A percentile compares a stretch with the other conserved stretches of the same genome.
These are phyloP conservation scores for Menidia menidia DNA, from an alignment of 2,797 vertebrate genomes.

Conservation along the genomic window DNA sequence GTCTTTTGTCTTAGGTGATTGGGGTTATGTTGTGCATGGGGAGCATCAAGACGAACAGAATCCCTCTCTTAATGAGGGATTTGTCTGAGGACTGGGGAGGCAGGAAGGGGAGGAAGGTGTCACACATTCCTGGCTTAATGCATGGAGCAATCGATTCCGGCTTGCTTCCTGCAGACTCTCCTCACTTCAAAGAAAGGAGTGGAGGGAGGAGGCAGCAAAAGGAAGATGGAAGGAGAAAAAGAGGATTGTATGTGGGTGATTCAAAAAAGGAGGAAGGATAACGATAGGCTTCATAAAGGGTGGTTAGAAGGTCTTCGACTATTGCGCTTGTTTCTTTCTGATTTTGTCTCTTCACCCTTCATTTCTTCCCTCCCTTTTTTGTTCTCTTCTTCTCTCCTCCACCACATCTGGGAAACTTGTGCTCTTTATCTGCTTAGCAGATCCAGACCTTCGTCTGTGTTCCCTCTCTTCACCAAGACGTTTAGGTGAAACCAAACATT, in stretches of 20 bases:
- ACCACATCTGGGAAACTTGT: constrained; percentile 73
- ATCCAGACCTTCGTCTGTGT: constrained; percentile 44
- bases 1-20: not conserved
- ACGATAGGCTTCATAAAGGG: constrained; percentile 44
- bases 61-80: constrained; percentile 39
- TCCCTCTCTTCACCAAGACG: constrained; percentile 52
- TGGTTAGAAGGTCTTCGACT: constrained; percentile 46
- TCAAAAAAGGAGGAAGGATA: constrained; percentile 33
- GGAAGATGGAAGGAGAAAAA: constrained; percentile 33
- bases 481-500: constrained; percentile 64
- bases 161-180: constrained; percentile 69
- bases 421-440: constrained; percentile 61
- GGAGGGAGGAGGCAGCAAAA: constrained; percentile 45
- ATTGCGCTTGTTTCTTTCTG: constrained; percentile 18
- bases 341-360: constrained; percentile 5
- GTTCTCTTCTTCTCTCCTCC: constrained; percentile 6
- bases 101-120: constrained; percentile 59
- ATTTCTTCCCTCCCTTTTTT: not conserved
- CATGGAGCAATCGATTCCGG: constrained; percentile 78
- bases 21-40: not conserved
- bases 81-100: constrained; percentile 40
- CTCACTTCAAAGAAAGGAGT: constrained; percentile 67
- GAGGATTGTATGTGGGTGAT: constrained; percentile 19
- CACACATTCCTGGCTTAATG: constrained; percentile 81
- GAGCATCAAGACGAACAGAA: constrained; percentile 17